Evolutionary conservation across 2,797 vertebrate genomes (phyloP).

Genomic region (Coendou prehensilis): DNA sequence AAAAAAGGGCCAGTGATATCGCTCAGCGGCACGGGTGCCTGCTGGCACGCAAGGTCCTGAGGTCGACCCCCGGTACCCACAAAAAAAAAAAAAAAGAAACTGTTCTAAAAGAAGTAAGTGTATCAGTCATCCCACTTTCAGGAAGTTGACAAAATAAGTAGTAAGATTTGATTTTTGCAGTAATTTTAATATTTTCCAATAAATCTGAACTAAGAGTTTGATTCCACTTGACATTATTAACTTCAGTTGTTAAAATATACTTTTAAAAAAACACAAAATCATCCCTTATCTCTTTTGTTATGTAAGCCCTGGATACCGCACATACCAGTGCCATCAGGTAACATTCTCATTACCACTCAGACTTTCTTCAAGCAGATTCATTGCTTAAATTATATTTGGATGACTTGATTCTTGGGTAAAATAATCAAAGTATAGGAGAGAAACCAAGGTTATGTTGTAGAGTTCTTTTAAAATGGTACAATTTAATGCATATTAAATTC

Average conservation of each 20-base stretch:
- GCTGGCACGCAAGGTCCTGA: too few relatives aligned
- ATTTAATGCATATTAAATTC: slow-evolving; percentile 20
- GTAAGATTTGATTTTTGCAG: background rate
- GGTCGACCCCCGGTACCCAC: too few relatives aligned
- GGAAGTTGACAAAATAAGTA: background rate
- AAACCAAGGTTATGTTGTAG: background rate
- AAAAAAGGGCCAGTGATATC: too few relatives aligned
- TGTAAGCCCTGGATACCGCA: background rate
- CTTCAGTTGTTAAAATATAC: background rate
- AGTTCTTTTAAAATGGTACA: background rate
- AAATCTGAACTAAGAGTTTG: slow-evolving; percentile 31
- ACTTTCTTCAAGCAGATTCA: background rate
- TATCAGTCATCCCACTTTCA: background rate
- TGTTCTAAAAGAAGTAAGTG: background rate
- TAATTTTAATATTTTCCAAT: slow-evolving; percentile 57
- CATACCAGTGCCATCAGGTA: background rate
- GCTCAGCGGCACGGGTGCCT: too few relatives aligned
- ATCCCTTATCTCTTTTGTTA: slow-evolving; percentile 1
- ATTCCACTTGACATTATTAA: background rate
- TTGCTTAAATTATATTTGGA: slow-evolving; percentile 36
- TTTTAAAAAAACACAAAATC: slow-evolving; percentile 45
- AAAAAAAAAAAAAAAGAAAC: background rate
- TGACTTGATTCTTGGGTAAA: background rate
- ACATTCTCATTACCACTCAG: background rate
- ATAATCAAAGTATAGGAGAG: background rate